Conservation (phyloP, 35 echinoderm and acorn worm species). For the Hemicentrotus pulcherrimus region DNA sequence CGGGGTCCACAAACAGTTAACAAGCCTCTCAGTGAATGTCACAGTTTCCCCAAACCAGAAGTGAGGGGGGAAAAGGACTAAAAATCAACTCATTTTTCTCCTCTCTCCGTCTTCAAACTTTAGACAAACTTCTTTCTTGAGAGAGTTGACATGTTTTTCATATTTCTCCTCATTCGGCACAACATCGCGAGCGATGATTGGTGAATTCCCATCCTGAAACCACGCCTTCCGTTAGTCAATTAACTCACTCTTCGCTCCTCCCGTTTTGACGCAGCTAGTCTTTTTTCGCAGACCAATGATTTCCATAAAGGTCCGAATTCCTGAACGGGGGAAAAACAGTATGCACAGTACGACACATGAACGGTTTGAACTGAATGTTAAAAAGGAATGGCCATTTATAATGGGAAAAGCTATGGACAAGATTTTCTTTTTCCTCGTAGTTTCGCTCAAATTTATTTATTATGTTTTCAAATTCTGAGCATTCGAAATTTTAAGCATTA, state of each 20-base stretch:
- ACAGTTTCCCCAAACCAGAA: neutral
- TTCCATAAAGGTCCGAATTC: no score
- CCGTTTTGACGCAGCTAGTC: neutral
- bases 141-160: neutral
- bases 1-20: neutral
- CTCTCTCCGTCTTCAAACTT: neutral
- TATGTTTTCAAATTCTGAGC: neutral
- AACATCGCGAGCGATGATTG: slow-evolving; percentile 23
- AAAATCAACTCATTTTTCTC: no score
- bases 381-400: no score
- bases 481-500: no score
- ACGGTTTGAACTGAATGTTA: no score
- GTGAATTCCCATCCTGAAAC: slow-evolving; percentile 22
- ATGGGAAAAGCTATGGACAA: no score
- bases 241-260: slow-evolving; percentile 6
- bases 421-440: no score
- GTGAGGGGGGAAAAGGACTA: neutral
- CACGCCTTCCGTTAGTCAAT: slow-evolving; percentile 41
- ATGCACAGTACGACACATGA: no score
- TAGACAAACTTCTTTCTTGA: neutral
- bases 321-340: no score
- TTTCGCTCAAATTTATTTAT: neutral
- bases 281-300: neutral
- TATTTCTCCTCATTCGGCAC: slow-evolving; percentile 3
- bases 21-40: neutral